Evolutionary conservation across 2,113 vertebrate genomes (phyloP), one percentile per base, ranked within the genome.

Genomic region (Gavialis gangeticus): DNA sequence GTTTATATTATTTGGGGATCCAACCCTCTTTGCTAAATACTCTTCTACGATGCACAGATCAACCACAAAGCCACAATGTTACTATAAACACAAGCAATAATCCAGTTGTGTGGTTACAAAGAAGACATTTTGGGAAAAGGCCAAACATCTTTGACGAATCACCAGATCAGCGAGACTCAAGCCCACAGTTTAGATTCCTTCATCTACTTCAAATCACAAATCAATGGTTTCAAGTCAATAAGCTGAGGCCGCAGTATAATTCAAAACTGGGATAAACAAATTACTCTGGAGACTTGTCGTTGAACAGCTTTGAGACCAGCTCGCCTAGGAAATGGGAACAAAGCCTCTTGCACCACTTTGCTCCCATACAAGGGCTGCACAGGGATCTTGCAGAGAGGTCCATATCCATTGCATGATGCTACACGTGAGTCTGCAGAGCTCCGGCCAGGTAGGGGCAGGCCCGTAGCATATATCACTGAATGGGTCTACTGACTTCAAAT

Each of bases 401-500:
- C 21, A 21, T 5, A 37, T 24, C 69, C 34, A 24, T 34, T 37
- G 34, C 24, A 46, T 15, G 18, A 46, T 9, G 46, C 34, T 21
- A 46, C 21, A 13, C 4, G 14, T 73, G 34, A 34, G 30, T 13
- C 30, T 69, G 66, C n/a, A 69, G n/a, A 18, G n/a, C 66, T 71
- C 30, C 28, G 3, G 12, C 12, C 34, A 22, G 2, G 7, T 24
- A 3, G 0, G 0, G 30, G 54, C 21, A 19, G 24, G 27, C 22
- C 67, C 34, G 4, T 37, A 21, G 18, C 30, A 12, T 71, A 37
- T 37, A 30, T 21, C 24, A 12, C 34, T 14, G 12, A 10, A 11
- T 71, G 24, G 67, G 12, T 71, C n/a, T 21, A 71, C 18, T 71
- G 67, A 21, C 7, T n/a, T 5, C 28, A 25, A n/a, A 66, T 62